Conservation (phyloP, 2,797 vertebrate species). For the Enoplosus armatus region DNA sequence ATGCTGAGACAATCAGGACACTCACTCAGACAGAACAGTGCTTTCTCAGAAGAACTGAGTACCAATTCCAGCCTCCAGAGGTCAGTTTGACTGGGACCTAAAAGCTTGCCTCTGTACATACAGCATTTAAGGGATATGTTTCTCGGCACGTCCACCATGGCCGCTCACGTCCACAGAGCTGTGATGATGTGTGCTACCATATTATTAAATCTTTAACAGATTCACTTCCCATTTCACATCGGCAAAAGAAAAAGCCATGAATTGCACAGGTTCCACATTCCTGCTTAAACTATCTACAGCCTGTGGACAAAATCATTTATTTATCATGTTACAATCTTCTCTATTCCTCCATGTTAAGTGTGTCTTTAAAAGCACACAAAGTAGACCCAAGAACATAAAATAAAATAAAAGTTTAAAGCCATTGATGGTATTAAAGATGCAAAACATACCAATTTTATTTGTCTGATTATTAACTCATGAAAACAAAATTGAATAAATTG, state of each 20-base stretch:
- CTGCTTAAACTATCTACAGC: slow-evolving; percentile 51
- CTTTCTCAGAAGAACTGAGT: slow-evolving; percentile 78
- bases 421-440: slow-evolving; percentile 68
- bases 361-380: slow-evolving; percentile 59
- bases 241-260: slow-evolving; percentile 73
- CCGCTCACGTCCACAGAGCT: slow-evolving; percentile 52
- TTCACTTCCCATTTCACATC: slow-evolving; percentile 61
- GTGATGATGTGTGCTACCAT: slow-evolving; percentile 52
- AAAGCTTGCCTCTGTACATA: slow-evolving; percentile 72
- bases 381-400: slow-evolving; percentile 38
- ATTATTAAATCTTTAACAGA: slow-evolving; percentile 51
- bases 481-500: slow-evolving; percentile 67
- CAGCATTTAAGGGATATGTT: slow-evolving; percentile 65
- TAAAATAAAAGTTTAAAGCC: slow-evolving; percentile 62
- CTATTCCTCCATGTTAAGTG: slow-evolving; percentile 51
- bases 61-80: slow-evolving; percentile 76
- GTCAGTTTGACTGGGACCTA: slow-evolving; percentile 73
- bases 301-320: slow-evolving; percentile 52
- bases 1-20: slow-evolving; percentile 85
- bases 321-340: slow-evolving; percentile 55
- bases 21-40: slow-evolving; percentile 80
- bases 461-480: slow-evolving; percentile 65
- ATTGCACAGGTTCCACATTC: slow-evolving; percentile 59
- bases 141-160: slow-evolving; percentile 44
- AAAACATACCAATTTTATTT: slow-evolving; percentile 67